Base-by-base conservation (phyloP, 1,140 invertebrate genomes). In the Ditylenchus dipsaci region DNA sequence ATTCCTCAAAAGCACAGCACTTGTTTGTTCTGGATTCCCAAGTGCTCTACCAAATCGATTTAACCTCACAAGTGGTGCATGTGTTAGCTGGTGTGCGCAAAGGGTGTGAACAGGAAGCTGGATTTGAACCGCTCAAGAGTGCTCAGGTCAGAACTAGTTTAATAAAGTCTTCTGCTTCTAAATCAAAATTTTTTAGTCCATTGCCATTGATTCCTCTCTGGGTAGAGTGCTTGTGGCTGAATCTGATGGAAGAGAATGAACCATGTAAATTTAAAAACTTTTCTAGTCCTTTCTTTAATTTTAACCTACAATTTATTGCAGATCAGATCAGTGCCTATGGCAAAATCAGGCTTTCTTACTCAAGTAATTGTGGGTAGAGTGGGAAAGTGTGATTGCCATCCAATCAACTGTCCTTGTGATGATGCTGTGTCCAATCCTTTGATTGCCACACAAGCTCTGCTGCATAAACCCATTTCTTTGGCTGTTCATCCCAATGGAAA, bases 21-120 rank as follows among this genome's bases (percentile, higher is more conserved):
- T 21, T 66, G 26, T 66, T 66, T 21, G 15, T 66, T 21, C n/a
- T 66, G 19, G 64, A 66, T 27, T 65, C 64, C 3, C 29, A 53
- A 53, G 64, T 29, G 26, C 21, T 66, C 19, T 66, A 57, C 21
- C 64, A 45, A 27, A 13, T 66, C 27, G 64, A 66, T 53, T 30
- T 66, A 27, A 42, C 19, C 7, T 58, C 58, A 11, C 33, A 21
- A 42, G 29, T 57, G 19, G 64, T 57, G 1, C 21, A n/a, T 15
- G 27, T 66, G 17, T 33, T 66, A 21, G 43, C 59, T 23, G 64
- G 64, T n/a, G 59, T 30, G n/a, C 64, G 58, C 21, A 66, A 43
- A 26, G 64, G 64, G 11, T 66, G 64, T 30, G 21, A 38, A 65
- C 21, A 17, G 13, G 30, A 8, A 1, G 27, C 9, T 29, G 43